Percentiles rank a stretch among this genome's conserved stretches.
Evolutionary conservation across 1,140 invertebrate species (phyloP).

Genomic region (Drosophila trapezifrons): DNA sequence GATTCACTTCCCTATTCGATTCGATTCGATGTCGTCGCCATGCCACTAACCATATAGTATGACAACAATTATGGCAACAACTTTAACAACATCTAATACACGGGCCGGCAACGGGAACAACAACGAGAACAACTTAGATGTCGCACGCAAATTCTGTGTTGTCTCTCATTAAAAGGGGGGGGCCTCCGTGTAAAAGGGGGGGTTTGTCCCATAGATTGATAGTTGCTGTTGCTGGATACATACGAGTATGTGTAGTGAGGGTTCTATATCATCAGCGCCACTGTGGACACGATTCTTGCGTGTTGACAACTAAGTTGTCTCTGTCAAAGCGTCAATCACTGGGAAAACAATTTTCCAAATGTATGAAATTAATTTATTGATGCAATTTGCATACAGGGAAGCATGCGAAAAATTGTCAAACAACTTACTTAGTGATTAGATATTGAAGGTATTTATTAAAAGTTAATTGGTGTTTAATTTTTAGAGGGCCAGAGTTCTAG

Average conservation of each 20-base stretch:
- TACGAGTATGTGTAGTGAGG: neutral
- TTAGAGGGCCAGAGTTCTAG: no score
- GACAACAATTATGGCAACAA: slow-evolving; percentile 40
- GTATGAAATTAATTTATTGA: slow-evolving; percentile 11
- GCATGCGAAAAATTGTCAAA: slow-evolving; percentile 2
- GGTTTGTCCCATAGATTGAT: slow-evolving; percentile 59
- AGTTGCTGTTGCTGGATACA: slow-evolving; percentile 29
- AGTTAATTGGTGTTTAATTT: no score
- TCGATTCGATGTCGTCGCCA: slow-evolving; percentile 39
- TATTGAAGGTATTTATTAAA: no score
- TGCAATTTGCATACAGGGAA: slow-evolving; percentile 27
- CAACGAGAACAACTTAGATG: slow-evolving; percentile 40
- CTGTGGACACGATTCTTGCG: slow-evolving; percentile 72
- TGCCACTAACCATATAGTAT: slow-evolving; percentile 37
- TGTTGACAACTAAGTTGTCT: slow-evolving; percentile 73
- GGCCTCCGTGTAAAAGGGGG: neutral
- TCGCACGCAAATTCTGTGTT: slow-evolving; percentile 77
- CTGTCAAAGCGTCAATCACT: slow-evolving; percentile 72
- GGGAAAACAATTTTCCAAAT: slow-evolving; percentile 43
- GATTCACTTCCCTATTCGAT: slow-evolving; percentile 64
- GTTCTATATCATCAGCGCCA: slow-evolving; percentile 16
- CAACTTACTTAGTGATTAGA: no score
- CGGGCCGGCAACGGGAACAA: slow-evolving; percentile 22
- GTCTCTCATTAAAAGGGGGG: slow-evolving; percentile 70
- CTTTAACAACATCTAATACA: slow-evolving; percentile 41